A percentile compares a stretch with the other conserved stretches of the same genome.
phyloP scores from a whole-genome alignment of 2,888 invertebrate genomes.

The Polydrusus tereticollis region DNA sequence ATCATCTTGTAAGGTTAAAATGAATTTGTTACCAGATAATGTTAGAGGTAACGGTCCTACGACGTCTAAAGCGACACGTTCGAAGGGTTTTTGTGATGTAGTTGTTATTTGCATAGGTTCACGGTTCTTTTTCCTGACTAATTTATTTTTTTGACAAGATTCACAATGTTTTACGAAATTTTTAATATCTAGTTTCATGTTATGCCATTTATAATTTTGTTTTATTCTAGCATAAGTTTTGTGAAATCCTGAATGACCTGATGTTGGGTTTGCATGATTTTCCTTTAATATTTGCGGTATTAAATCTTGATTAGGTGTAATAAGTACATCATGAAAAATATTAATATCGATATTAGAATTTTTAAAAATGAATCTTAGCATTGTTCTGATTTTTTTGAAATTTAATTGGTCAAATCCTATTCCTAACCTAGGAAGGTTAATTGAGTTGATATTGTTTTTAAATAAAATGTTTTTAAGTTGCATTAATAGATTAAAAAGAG shows the following conservation, averaged over 20 bases:
- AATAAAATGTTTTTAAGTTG: too few relatives aligned
- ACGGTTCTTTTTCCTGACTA: conserved; percentile 43
- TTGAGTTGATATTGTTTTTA: neutral
- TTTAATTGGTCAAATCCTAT: too few relatives aligned
- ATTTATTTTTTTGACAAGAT: conserved; percentile 56
- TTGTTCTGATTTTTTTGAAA: too few relatives aligned
- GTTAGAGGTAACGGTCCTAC: conserved; percentile 27
- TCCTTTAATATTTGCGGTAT: too few relatives aligned
- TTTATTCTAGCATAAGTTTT: conserved; percentile 46
- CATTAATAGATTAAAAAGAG: too few relatives aligned
- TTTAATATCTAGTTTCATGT: conserved; percentile 50
- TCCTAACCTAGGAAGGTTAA: too few relatives aligned
- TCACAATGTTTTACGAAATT: conserved; percentile 42
- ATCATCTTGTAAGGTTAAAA: conserved; percentile 58
- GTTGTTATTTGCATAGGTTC: conserved; percentile 60
- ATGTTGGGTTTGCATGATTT: too few relatives aligned
- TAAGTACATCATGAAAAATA: too few relatives aligned
- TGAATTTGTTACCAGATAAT: conserved; percentile 47
- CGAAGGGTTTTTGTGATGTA: conserved; percentile 55
- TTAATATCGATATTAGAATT: too few relatives aligned
- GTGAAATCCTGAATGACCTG: conserved; percentile 44
- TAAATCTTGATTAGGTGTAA: too few relatives aligned
- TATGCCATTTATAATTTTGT: conserved; percentile 49
- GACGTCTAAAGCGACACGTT: conserved; percentile 27
- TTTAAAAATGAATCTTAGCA: too few relatives aligned